Evolutionary conservation across 2,888 invertebrate species (phyloP).

Genomic region (Polietes domitor): DNA sequence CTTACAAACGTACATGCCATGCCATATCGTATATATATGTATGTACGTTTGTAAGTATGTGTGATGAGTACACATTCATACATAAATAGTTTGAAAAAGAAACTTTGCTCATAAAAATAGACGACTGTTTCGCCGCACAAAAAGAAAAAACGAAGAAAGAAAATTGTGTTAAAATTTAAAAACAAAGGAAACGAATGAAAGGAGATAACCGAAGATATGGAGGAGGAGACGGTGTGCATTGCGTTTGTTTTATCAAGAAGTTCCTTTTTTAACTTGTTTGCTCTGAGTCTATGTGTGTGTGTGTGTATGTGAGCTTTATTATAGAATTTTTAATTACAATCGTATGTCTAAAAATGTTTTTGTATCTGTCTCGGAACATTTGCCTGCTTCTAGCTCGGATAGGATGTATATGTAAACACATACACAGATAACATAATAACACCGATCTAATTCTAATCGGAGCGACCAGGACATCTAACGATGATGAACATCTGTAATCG

Average conservation of each 20-base stretch:
- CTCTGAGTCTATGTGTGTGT: constrained; percentile 22
- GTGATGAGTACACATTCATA: background rate
- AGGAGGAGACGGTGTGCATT: background rate
- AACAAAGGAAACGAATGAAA: constrained; percentile 53
- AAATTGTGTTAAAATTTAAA: constrained; percentile 68
- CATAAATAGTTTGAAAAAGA: constrained; percentile 55
- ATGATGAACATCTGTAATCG: too few relatives aligned
- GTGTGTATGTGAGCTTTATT: background rate
- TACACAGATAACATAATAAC: too few relatives aligned
- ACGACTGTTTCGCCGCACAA: constrained; percentile 60
- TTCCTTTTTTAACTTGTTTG: constrained; percentile 42
- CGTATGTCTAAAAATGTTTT: constrained; percentile 42
- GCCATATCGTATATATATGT: too few relatives aligned
- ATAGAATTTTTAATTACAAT: constrained; percentile 60
- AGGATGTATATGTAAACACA: too few relatives aligned
- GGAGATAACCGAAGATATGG: constrained; percentile 35
- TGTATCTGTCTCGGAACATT: background rate
- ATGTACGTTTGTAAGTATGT: too few relatives aligned
- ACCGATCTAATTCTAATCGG: too few relatives aligned
- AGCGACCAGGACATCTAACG: too few relatives aligned
- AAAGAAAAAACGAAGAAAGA: too few relatives aligned
- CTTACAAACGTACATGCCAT: too few relatives aligned
- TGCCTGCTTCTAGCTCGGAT: too few relatives aligned
- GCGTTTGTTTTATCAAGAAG: constrained; percentile 39
- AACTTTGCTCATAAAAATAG: constrained; percentile 71